These are phyloP conservation scores for Sinohyriopsis cumingii DNA, from an alignment of 2,888 invertebrate genomes.

Conservation along the genomic window DNA sequence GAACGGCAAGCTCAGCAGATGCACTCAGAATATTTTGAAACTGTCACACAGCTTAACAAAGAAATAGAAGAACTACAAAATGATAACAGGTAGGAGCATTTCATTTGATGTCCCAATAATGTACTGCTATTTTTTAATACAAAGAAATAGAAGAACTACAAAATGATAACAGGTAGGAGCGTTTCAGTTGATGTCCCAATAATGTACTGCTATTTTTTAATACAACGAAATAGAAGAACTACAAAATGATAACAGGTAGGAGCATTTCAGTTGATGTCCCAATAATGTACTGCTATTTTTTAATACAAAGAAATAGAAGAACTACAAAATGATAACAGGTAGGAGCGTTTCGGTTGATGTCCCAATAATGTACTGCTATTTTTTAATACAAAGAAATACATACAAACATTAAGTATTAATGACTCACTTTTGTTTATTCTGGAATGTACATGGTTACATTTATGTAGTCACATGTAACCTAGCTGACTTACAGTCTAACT, in stretches of 20 bases:
- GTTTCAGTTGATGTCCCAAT: neutral
- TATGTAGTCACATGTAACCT: no score
- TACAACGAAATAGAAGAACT: conserved; percentile 56
- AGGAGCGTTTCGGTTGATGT: conserved; percentile 1
- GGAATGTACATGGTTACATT: no score
- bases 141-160: conserved; percentile 50
- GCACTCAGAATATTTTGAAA: conserved; percentile 61
- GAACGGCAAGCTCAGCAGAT: conserved; percentile 65
- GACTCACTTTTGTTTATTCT: no score
- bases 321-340: conserved; percentile 63
- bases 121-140: neutral
- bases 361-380: neutral
- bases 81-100: conserved; percentile 53
- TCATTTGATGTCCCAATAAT: neutral
- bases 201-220: neutral
- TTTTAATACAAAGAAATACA: no score
- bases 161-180: conserved; percentile 55
- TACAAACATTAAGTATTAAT: no score
- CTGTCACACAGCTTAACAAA: conserved; percentile 59
- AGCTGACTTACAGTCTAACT: no score
- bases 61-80: conserved; percentile 60
- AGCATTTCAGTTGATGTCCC: neutral
- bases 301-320: conserved; percentile 30
- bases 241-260: conserved; percentile 61
- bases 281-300: neutral